These are phyloP conservation scores for Steinernema carpocapsae DNA, from an alignment of 2,888 invertebrate genomes.

Conservation along the genomic window DNA sequence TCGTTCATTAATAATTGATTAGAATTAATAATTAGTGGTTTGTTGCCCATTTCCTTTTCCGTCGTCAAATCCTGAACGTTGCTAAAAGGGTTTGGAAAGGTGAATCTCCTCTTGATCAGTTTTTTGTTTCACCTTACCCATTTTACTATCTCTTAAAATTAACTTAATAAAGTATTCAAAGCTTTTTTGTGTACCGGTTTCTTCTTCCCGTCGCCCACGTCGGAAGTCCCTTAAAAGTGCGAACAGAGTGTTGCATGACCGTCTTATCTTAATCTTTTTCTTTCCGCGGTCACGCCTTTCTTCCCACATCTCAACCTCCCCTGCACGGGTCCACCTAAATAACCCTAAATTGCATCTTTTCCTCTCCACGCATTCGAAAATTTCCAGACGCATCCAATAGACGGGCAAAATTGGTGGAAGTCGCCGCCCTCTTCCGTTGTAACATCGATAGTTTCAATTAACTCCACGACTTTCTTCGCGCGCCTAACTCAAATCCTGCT, in stretches of 20 bases:
- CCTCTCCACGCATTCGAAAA: background rate
- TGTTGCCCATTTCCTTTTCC: background rate
- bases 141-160: too few species aligned
- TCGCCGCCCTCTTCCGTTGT: constrained; percentile 7
- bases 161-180: too few species aligned
- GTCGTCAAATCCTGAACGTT: too few species aligned
- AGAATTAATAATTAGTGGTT: background rate
- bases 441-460: constrained; percentile 24
- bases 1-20: background rate
- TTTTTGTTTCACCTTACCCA: too few species aligned
- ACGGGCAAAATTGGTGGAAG: background rate
- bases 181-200: too few species aligned
- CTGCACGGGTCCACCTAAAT: background rate
- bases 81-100: too few species aligned
- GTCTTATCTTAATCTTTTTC: background rate
- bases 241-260: background rate
- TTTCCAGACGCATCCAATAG: background rate
- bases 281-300: background rate
- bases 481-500: constrained; percentile 5
- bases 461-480: background rate
- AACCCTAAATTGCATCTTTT: background rate
- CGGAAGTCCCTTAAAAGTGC: background rate
- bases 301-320: background rate
- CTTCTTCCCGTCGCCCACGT: background rate
- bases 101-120: too few species aligned